Evolutionary conservation across 2,113 vertebrate genomes (phyloP), one percentile per base, ranked within the genome.

Genomic region (Prunella himalayana): DNA sequence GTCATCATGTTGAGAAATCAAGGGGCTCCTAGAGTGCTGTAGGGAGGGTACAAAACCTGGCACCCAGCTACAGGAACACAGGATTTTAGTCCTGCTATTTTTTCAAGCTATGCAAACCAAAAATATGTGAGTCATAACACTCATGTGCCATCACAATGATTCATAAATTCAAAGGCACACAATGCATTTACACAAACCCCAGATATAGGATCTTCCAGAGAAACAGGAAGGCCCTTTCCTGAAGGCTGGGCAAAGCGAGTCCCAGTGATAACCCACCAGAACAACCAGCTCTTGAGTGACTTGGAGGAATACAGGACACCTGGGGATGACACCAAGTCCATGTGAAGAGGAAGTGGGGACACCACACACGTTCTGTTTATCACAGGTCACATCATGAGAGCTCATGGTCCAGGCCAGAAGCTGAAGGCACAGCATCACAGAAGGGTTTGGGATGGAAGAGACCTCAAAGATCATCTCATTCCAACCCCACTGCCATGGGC

Each of bases 271-370:
- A 45, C 15, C 33, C 69, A 31, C 27, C 56, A 63, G 35, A 83
- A 49, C 41, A 61, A 39, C 8, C 0, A 1, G 33, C 39, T 82
- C 44, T 1, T 9, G 61, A 66, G 54, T 3, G 23, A 53, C 71
- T 7, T 7, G 2, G 51, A 27, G 5, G 37, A 56, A 35, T 0
- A 27, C 13, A 15, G 70, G n/a, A 22, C 27, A 50, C 23, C 25
- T 50, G 68, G 42, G 18, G 10, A 63, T 0, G 11, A 11, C 5
- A 31, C 28, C n/a, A 30, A 6, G 44, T 56, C 53, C 57, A 17
- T 14, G 12, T 0, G 19, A 13, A 15, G 2, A 33, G 30, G 21
- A 33, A 54, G 7, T 0, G 6, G 21, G 33, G 28, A 45, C 63
- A 44, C 11, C 31, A 44, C 39, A 69, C 27, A 30, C 35, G 4